Base-by-base conservation (phyloP, 2,888 invertebrate species). In the Argynnis bischoffii region DNA sequence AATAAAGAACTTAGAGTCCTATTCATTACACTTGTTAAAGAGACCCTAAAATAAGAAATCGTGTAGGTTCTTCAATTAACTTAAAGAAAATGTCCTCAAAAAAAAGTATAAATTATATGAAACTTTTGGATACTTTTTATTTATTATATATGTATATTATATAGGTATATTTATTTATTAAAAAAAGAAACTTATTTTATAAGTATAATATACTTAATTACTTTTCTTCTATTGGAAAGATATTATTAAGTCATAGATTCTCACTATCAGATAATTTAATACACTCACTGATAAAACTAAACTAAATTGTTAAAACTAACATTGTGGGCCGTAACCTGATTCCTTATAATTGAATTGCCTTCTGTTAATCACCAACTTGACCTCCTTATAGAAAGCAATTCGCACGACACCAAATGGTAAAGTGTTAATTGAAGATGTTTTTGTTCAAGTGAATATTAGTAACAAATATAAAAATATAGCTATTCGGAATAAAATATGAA, bases 341-440 rank as follows among this genome's bases (percentile, higher is more conserved):
- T 47, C 31, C 54, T 60, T 15, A 60, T 60, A 54, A 51, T 51
- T 21, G 54, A 55, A 60, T 59, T 54, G 53, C 60, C 54, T 6
- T 55, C 47, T 54, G 59, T 66, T 66, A 66, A 59, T 60, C 54
- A 35, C 16, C 26, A n/a, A 57, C 51, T 59, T 48, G 59, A 60
- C 60, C 59, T 54, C 48, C 3, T 16, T 46, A 16, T 66, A 14
- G 46, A 51, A 54, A 51, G 35, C 59, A 57, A 51, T 57, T 31
- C 21, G 31, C 16, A 16, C 59, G 47, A 18, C 53, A 13, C 11
- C n/a, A 26, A 26, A 26, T 31, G 59, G 35, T 21, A 46, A 21
- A 47, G 18, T 57, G 57, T 46, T 59, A 26, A 59, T 41, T 41
- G 11, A 41, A 41, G 3, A 11, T 41, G 11, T 41, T 41, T 8